Evolutionary conservation across 2,113 vertebrate genomes (phyloP), one percentile per base, ranked within the genome.

Genomic region (Fregetta grallaria): DNA sequence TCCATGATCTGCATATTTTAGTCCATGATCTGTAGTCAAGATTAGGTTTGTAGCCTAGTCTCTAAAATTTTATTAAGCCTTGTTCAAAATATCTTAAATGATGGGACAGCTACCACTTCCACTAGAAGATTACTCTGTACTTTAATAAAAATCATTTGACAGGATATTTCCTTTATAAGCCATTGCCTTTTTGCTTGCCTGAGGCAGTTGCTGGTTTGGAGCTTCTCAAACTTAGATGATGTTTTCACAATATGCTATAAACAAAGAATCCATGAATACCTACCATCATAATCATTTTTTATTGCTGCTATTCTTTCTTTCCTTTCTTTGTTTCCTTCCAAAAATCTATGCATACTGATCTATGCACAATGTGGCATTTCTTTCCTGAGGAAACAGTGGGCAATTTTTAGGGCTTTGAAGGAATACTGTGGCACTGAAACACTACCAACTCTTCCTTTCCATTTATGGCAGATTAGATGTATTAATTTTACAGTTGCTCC

Each of bases 331-430:
- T 16, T 72, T 63, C 15, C 6, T 78, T 87, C 23, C 30, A 25
- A 27, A 66, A 87, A 44, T 15, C 0, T 40, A 5, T 3, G 1
- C 0, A 1, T n/a, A 15, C 25, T 17, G 26, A 59, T 20, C 9
- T 29, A 38, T 0, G 4, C 25, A 58, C 25, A 32, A 36, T 27
- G n/a, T 11, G 26, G 13, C 9, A 5, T 36, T 78, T 52, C 20
- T 23, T 65, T 50, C 38, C 52, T 16, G 30, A 53, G 86, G 27
- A 40, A 90, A 38, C 10, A 32, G 1, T 34, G 25, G 3, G 4
- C 20, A 42, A 1, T 27, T 42, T 80, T 66, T 26, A 36, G 5
- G 4, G 10, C 4, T 3, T 4, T 56, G 30, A 55, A 90, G 25
- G 47, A 53, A 2, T 6, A 27, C 23, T 32, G 10, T 32, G 23